Conservation (phyloP, 2,113 vertebrate genomes). For the Poeciliopsis prolifica region DNA sequence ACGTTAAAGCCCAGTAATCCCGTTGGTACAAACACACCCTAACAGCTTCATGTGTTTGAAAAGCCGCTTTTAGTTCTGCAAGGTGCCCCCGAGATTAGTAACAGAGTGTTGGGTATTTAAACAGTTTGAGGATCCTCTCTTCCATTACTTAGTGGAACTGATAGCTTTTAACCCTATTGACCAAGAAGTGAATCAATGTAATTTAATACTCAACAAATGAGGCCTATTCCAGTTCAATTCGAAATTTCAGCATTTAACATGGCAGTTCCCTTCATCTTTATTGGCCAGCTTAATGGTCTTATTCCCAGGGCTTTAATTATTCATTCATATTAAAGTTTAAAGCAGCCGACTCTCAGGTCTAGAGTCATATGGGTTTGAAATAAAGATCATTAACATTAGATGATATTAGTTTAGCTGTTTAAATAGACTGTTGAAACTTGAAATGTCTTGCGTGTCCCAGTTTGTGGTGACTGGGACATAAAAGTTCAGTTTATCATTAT, state of each 20-base stretch:
- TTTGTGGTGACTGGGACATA: neutral
- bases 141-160: constrained; percentile 20
- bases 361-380: constrained; percentile 47
- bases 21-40: constrained; percentile 29
- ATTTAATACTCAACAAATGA: constrained; percentile 50
- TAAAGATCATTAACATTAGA: constrained; percentile 59
- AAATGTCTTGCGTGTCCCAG: neutral
- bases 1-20: constrained; percentile 40
- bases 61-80: neutral
- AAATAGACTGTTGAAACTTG: constrained; percentile 28
- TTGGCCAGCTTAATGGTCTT: constrained; percentile 69
- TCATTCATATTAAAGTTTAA: constrained; percentile 77
- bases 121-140: constrained; percentile 12
- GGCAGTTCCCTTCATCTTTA: constrained; percentile 68
- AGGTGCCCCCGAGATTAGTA: constrained; percentile 27
- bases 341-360: constrained; percentile 49
- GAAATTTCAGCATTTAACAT: constrained; percentile 62
- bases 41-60: constrained; percentile 28
- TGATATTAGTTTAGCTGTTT: constrained; percentile 48
- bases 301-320: constrained; percentile 76
- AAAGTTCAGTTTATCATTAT: neutral
- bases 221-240: constrained; percentile 42
- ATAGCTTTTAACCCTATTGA: constrained; percentile 58
- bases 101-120: constrained; percentile 9
- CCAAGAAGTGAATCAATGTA: constrained; percentile 44